Conservation (phyloP, 1,140 invertebrate genomes). For the Teleogryllus occipitalis region DNA sequence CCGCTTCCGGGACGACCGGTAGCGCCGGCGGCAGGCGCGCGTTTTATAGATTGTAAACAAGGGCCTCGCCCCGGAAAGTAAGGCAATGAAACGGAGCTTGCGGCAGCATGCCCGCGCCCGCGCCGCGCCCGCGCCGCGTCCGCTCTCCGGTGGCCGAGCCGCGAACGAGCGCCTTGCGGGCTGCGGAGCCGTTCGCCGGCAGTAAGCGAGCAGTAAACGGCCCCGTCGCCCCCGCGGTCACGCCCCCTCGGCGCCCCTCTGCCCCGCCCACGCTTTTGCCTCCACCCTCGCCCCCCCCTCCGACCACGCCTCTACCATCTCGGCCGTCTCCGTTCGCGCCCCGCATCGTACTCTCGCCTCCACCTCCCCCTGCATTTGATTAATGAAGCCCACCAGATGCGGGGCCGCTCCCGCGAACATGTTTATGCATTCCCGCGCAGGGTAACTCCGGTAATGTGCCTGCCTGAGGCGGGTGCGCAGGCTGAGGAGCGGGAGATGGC, state of each 20-base stretch:
- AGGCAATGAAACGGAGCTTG: neutral
- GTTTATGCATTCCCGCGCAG: neutral
- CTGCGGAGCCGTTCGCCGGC: neutral
- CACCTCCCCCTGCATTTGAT: neutral
- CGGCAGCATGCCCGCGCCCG: too few species aligned
- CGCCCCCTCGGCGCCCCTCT: neutral
- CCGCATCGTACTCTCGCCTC: neutral
- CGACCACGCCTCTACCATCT: neutral
- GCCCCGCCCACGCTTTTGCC: neutral
- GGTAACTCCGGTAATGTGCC: neutral
- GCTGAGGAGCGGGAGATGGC: too few species aligned
- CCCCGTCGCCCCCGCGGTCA: too few species aligned
- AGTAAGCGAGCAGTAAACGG: neutral
- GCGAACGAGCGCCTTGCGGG: neutral
- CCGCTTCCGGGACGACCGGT: neutral
- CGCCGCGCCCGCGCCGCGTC: too few species aligned
- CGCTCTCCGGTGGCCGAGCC: neutral
- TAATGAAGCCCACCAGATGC: constrained; percentile 3
- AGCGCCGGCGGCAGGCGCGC: too few species aligned
- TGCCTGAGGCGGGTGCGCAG: too few species aligned
- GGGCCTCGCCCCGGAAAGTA: neutral
- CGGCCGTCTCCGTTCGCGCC: neutral
- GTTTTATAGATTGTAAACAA: constrained; percentile 6
- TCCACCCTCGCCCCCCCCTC: neutral
- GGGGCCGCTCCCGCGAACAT: neutral